Percentiles rank a stretch among this genome's conserved stretches.
phyloP scores from a whole-genome alignment of 2,113 vertebrate species.

The Raphicerus campestris region DNA sequence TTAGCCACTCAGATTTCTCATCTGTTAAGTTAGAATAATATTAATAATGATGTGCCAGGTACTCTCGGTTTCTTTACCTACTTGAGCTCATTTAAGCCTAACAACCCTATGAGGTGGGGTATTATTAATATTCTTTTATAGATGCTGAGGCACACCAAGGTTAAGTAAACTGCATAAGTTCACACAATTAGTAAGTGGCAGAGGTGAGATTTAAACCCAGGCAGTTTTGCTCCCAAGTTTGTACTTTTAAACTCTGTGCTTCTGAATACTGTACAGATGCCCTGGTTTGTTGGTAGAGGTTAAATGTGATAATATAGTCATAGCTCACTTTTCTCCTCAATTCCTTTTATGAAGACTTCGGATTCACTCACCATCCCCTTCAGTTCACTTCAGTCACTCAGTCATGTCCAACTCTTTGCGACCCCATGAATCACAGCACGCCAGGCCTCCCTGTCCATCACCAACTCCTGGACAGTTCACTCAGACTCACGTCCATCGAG shows the following conservation, averaged over 20 bases:
- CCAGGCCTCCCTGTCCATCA: too few species aligned
- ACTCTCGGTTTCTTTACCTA: not conserved
- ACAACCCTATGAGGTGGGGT: not conserved
- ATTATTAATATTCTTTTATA: not conserved
- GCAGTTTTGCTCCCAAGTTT: not conserved
- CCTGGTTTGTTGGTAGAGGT: not conserved
- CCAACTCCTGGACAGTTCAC: too few species aligned
- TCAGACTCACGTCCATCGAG: too few species aligned
- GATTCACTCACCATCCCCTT: not conserved
- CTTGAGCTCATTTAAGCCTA: constrained; percentile 12
- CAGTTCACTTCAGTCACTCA: too few species aligned
- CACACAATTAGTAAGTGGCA: not conserved
- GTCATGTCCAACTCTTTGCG: too few species aligned
- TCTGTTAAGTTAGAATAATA: constrained; percentile 2
- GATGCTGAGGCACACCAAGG: not conserved
- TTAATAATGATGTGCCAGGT: not conserved
- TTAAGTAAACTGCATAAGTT: not conserved
- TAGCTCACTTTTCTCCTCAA: not conserved
- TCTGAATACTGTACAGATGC: not conserved
- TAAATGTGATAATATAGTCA: not conserved
- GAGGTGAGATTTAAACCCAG: not conserved
- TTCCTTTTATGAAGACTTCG: not conserved
- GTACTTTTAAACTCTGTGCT: constrained; percentile 12
- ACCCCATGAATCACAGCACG: too few species aligned
- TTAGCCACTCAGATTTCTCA: constrained; percentile 5